Percentiles rank a stretch among this genome's conserved stretches.
These are phyloP conservation scores for Crossocerus cetratus DNA, from an alignment of 2,888 invertebrate species.

Conservation along the genomic window DNA sequence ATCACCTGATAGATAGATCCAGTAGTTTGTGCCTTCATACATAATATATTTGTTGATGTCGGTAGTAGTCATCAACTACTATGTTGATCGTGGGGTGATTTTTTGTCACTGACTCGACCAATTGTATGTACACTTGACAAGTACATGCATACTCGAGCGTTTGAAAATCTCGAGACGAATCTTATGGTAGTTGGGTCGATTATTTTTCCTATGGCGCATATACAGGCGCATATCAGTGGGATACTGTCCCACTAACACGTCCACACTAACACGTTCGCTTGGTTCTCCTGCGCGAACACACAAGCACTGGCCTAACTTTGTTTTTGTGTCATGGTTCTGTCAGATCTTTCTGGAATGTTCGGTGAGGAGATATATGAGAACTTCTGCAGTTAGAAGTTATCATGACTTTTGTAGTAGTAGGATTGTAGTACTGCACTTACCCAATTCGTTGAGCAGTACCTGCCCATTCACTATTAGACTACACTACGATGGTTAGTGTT, in stretches of 20 bases:
- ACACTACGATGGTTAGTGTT: not conserved
- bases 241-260: slow-evolving; percentile 20
- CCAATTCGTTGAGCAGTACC: not conserved
- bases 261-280: slow-evolving; percentile 35
- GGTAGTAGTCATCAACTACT: too few relatives aligned
- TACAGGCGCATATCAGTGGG: slow-evolving; percentile 16
- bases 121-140: slow-evolving; percentile 14
- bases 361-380: not conserved
- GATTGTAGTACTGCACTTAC: not conserved
- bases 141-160: slow-evolving; percentile 38
- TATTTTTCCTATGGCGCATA: slow-evolving; percentile 14
- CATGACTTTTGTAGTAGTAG: not conserved
- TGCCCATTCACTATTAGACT: not conserved
- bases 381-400: not conserved
- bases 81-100: too few relatives aligned
- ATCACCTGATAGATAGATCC: not conserved
- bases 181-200: slow-evolving; percentile 25
- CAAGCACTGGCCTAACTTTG: not conserved
- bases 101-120: slow-evolving; percentile 24
- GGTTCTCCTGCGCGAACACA: slow-evolving; percentile 29
- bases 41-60: not conserved
- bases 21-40: not conserved
- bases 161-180: slow-evolving; percentile 33
- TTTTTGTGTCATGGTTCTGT: not conserved
- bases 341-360: not conserved